A percentile compares a stretch with the other conserved stretches of the same genome.
Conservation (phyloP, 2,113 vertebrate species). For the Epinephelus fuscoguttatus region DNA sequence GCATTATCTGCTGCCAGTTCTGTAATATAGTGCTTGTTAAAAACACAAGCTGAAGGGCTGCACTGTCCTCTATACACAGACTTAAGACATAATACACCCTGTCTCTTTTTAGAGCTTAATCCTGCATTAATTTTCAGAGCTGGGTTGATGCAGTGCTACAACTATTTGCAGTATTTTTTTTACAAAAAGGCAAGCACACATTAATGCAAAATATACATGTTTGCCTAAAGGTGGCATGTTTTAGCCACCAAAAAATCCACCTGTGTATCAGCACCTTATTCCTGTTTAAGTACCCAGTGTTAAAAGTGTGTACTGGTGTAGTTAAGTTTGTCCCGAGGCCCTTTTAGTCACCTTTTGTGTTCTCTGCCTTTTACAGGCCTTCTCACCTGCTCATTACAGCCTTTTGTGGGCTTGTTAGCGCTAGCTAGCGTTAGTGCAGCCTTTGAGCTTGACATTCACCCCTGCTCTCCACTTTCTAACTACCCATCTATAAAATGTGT, state of each 20-base stretch:
- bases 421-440: slow-evolving; percentile 57
- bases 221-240: neutral
- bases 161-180: slow-evolving; percentile 8
- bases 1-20: neutral
- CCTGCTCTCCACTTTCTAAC: slow-evolving; percentile 47
- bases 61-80: neutral
- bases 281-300: slow-evolving; percentile 22
- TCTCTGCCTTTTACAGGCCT: slow-evolving; percentile 57
- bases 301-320: slow-evolving; percentile 27
- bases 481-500: slow-evolving; percentile 50
- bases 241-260: neutral
- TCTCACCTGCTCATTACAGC: slow-evolving; percentile 76
- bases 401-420: slow-evolving; percentile 63
- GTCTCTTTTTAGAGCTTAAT: slow-evolving; percentile 8
- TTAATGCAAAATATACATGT: neutral
- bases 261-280: neutral
- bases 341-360: slow-evolving; percentile 42
- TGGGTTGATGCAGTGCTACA: slow-evolving; percentile 1
- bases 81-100: slow-evolving; percentile 7
- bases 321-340: slow-evolving; percentile 41
- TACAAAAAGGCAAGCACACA: neutral
- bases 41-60: neutral
- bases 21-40: neutral
- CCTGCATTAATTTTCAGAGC: slow-evolving; percentile 1
- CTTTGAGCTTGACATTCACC: slow-evolving; percentile 65